These are phyloP conservation scores for Manduca sexta DNA, from an alignment of 1,140 invertebrate species.

Conservation along the genomic window DNA sequence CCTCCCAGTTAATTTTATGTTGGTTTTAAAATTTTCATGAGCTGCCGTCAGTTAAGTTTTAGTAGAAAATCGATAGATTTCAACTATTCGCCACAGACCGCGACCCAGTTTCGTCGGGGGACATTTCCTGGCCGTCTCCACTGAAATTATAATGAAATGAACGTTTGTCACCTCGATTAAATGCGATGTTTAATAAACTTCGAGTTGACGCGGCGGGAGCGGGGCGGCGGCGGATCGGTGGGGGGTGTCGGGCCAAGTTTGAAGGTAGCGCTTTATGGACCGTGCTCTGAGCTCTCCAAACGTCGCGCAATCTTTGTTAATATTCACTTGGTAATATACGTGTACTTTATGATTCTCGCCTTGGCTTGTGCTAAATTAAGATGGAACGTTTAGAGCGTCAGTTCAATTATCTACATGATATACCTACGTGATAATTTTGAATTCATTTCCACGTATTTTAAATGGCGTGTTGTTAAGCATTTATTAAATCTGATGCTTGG, in stretches of 20 bases:
- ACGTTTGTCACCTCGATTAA: conserved; percentile 30
- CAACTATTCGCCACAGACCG: conserved; percentile 6
- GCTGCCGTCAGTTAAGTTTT: conserved; percentile 4
- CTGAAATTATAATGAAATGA: conserved; percentile 43
- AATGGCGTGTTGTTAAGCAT: too few species aligned
- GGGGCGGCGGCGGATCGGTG: background rate
- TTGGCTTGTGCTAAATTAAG: too few species aligned
- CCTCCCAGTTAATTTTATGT: too few species aligned
- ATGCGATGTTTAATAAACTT: conserved; percentile 11
- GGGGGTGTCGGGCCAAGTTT: background rate
- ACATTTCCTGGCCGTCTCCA: conserved; percentile 6
- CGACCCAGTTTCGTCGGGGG: conserved; percentile 10
- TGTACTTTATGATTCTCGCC: too few species aligned
- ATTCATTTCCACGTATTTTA: too few species aligned
- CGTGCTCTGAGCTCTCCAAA: background rate
- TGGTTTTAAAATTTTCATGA: background rate
- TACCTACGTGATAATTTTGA: too few species aligned
- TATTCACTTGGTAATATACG: too few species aligned
- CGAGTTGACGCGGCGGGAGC: background rate
- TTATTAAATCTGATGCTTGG: too few species aligned
- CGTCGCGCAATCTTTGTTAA: too few species aligned
- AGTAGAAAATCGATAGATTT: conserved; percentile 16
- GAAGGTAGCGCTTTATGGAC: background rate
- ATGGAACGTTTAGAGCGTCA: too few species aligned
- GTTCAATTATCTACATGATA: too few species aligned